Conservation (phyloP, 2,797 vertebrate species). For the Myiotriccus ornatus region DNA sequence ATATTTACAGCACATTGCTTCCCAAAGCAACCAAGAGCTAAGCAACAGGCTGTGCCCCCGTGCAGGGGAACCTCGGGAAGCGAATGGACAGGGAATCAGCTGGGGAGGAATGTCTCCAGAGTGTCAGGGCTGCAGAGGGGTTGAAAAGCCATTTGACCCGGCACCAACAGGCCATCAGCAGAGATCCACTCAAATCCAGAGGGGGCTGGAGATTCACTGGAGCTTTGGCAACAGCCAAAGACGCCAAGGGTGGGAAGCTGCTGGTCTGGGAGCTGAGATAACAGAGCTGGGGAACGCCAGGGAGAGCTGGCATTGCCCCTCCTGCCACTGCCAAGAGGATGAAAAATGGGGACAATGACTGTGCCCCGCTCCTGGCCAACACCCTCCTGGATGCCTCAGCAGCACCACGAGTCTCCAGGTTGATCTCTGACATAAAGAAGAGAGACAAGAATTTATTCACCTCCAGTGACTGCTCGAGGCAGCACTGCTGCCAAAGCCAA, state of each 20-base stretch:
- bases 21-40: slow-evolving; percentile 31
- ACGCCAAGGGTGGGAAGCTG: not conserved
- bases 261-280: not conserved
- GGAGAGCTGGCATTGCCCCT: not conserved
- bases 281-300: not conserved
- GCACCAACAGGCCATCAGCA: rapidly evolving
- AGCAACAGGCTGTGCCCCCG: not conserved
- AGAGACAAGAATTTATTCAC: not conserved
- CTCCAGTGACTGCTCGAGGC: not conserved
- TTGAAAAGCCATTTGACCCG: not conserved
- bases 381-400: not conserved
- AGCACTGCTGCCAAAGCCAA: not conserved
- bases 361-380: not conserved
- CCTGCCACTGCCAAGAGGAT: not conserved
- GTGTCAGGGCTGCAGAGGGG: rapidly evolving
- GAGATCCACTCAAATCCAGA: not conserved
- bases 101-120: not conserved
- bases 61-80: not conserved
- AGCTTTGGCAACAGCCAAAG: not conserved
- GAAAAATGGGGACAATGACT: rapidly evolving
- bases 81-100: not conserved
- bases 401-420: not conserved
- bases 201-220: not conserved
- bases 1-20: not conserved
- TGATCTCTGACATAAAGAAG: not conserved